Evolutionary conservation across 2,888 invertebrate genomes (phyloP).

Genomic region (Parochlus steinenii): DNA sequence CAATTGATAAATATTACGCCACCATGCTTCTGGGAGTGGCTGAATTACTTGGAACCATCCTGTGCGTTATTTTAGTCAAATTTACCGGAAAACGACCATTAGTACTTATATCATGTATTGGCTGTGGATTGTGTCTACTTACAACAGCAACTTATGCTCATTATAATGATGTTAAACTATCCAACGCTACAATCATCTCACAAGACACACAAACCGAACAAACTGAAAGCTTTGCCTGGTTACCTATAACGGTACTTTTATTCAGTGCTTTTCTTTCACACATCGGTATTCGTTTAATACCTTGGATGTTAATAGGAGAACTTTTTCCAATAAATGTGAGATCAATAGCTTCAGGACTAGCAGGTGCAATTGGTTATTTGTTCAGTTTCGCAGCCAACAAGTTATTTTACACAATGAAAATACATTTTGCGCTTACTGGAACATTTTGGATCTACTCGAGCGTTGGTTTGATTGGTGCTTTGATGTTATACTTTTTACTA

Average conservation of each 20-base stretch:
- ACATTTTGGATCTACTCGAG: slow-evolving; percentile 53
- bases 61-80: slow-evolving; percentile 50
- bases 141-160: slow-evolving; percentile 27
- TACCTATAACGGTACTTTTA: slow-evolving; percentile 49
- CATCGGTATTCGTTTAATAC: slow-evolving; percentile 49
- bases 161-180: slow-evolving; percentile 27
- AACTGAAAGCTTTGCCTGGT: slow-evolving; percentile 34
- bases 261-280: slow-evolving; percentile 51
- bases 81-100: slow-evolving; percentile 55
- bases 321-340: slow-evolving; percentile 49
- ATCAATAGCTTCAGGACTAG: slow-evolving; percentile 53
- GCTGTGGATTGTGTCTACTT: slow-evolving; percentile 47
- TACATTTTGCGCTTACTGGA: slow-evolving; percentile 45
- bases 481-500: slow-evolving; percentile 46
- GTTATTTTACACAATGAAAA: slow-evolving; percentile 47
- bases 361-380: slow-evolving; percentile 56
- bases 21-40: slow-evolving; percentile 54
- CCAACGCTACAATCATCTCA: slow-evolving; percentile 27
- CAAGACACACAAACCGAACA: slow-evolving; percentile 26
- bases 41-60: slow-evolving; percentile 46
- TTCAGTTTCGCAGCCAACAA: slow-evolving; percentile 63
- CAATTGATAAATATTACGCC: slow-evolving; percentile 59
- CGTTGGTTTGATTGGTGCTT: slow-evolving; percentile 44
- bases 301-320: slow-evolving; percentile 70
- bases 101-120: slow-evolving; percentile 46